Evolutionary conservation across 2,113 vertebrate genomes (phyloP), one percentile per base, ranked within the genome.

Genomic region (Lipophrys pholis): DNA sequence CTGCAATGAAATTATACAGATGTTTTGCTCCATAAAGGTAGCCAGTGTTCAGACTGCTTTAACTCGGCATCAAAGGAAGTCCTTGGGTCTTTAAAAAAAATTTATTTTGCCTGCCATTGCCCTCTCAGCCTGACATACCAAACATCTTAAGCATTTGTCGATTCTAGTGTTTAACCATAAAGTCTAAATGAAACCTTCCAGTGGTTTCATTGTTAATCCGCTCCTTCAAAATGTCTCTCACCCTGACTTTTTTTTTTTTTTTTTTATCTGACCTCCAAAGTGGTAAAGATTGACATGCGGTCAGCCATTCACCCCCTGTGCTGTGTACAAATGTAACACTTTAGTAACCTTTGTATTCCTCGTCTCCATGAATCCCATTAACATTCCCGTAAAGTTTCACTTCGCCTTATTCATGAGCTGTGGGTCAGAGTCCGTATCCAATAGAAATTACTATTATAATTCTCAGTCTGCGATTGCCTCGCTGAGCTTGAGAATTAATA

Each of bases 401-500:
- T 55, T 59, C 61, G 39, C 50, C 64, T 69, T 79, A 80, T 84
- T 82, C 77, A 81, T 80, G 71, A 84, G 67, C 65, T 51, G 52
- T 46, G 45, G 79, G 69, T 78, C 81, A 77, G 60, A 65, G 59
- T 74, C 69, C 8, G 48, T 58, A 51, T 85, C 73, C 75, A 74
- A 76, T 53, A 79, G 41, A 83, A 76, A 65, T 70, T 2, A 52
- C 57, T 71, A 59, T 69, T 73, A 71, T 64, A 45, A 62, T 75
- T 70, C 57, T 6, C 41, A 56, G 69, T 77, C 81, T 61, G 57
- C 39, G 53, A 76, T 78, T 82, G 61, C 66, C 41, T 79, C 38
- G 10, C 70, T 70, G 64, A 69, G 60, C 41, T 51, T 57, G 14
- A 56, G 65, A 86, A 80, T 87, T 56, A 77, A 85, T 85, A 80